Evolutionary conservation across 2,888 invertebrate species (phyloP), one percentile per base, ranked within the genome.

Genomic region (Hirtodrosophila alboralis): DNA sequence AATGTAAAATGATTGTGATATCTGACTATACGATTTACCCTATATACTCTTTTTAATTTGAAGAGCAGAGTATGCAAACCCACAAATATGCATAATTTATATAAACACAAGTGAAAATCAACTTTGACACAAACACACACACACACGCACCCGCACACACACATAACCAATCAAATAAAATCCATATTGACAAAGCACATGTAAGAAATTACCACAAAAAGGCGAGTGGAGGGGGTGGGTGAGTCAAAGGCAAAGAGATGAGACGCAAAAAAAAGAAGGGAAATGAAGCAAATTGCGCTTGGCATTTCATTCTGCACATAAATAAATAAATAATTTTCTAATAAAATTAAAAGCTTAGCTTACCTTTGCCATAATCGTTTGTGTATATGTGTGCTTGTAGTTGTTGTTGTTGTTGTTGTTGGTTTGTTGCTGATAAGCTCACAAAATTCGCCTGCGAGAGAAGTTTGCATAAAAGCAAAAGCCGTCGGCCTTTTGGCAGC

Each of bases 331-430:
- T 79, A 66, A 79, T 75, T 78, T 68, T 59, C 56, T 67, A 79
- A 80, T 79, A 76, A 75, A 73, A 77, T 77, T 70, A 80, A 79
- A 64, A 69, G 79, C 61, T 61, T 9, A 34, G 51, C 56, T 71
- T 78, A 87, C 86, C 87, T 86, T 87, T 60, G 84, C 77, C 86
- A 86, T 86, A 66, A 70, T 73, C 52, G 44, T 60, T 59, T 38
- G 36, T 30, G 21, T 36, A 34, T 14, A 21, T 41, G 10, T 16
- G 12, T 26, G n/a, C n/a, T n/a, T n/a, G n/a, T n/a, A n/a, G n/a
- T n/a, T n/a, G n/a, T n/a, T n/a, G n/a, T 40, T 44, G 21, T 23
- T 36, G 38, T 30, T 38, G 13, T 18, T 43, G 28, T 21, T 37
- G 23, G 3, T 8, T 27, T 48, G 36, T n/a, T 49, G 51, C 33